Percentiles rank a stretch among this genome's conserved stretches.
Evolutionary conservation across 2,113 vertebrate species (phyloP).

Genomic region (Polypterus senegalus): DNA sequence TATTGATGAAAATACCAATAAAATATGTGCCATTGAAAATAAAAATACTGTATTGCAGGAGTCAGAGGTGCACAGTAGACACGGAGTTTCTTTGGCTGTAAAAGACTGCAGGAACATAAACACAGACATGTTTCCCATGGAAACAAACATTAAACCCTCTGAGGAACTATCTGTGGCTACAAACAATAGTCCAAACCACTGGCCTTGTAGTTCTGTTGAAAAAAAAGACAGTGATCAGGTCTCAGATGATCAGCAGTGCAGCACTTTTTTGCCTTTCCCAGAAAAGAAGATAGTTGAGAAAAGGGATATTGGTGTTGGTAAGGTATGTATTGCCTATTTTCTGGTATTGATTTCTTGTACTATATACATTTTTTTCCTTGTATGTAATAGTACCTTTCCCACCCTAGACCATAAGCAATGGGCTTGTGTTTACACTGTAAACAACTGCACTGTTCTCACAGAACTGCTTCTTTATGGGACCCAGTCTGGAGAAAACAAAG

Average conservation of each 20-base stretch:
- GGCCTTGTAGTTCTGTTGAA: constrained; percentile 28
- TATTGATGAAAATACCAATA: constrained; percentile 29
- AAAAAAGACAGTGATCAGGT: constrained; percentile 10
- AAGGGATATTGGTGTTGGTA: constrained; percentile 31
- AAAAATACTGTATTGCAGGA: too few relatives aligned
- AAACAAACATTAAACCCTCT: constrained; percentile 69
- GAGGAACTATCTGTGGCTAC: constrained; percentile 51
- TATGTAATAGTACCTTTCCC: too few relatives aligned
- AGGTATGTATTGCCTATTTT: constrained; percentile 30
- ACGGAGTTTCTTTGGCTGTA: constrained; percentile 41
- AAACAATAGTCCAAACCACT: constrained; percentile 36
- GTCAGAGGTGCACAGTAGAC: constrained; percentile 20
- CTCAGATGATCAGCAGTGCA: background rate
- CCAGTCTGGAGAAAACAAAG: too few relatives aligned
- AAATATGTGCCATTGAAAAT: too few relatives aligned
- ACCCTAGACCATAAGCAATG: too few relatives aligned
- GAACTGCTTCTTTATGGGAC: too few relatives aligned
- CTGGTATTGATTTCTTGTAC: too few relatives aligned
- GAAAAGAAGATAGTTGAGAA: constrained; percentile 34
- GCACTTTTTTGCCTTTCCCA: constrained; percentile 21
- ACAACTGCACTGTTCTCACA: too few relatives aligned
- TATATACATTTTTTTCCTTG: too few relatives aligned
- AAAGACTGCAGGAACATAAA: constrained; percentile 47
- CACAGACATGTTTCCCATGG: constrained; percentile 91
- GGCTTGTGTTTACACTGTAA: too few relatives aligned